phyloP scores from a whole-genome alignment of 1,140 invertebrate genomes.

The Agraylea sexmaculata region DNA sequence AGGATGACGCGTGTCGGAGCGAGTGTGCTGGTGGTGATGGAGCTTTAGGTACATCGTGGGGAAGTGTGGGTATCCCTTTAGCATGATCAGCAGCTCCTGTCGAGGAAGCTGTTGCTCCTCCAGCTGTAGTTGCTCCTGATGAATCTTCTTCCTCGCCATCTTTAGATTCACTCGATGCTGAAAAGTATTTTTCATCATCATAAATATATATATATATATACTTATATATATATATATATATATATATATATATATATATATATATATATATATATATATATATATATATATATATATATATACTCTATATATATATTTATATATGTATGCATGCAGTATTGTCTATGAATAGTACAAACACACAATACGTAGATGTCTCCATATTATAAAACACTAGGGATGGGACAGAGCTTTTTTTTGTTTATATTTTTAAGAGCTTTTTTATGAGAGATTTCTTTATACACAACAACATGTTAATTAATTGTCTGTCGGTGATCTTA shows the following conservation, averaged over 20 bases:
- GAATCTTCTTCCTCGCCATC: conserved; percentile 19
- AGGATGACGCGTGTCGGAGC: conserved; percentile 15
- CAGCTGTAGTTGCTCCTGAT: too few relatives aligned
- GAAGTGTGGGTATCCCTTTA: conserved; percentile 7
- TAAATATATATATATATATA: not conserved
- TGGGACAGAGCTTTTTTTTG: too few relatives aligned
- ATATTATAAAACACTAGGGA: too few relatives aligned
- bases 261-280: conserved; percentile 6
- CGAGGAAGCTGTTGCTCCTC: conserved; percentile 4
- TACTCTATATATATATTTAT: not conserved
- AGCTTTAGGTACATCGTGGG: conserved; percentile 10
- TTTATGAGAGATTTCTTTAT: too few relatives aligned
- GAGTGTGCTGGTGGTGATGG: conserved; percentile 13
- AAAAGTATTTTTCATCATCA: conserved; percentile 4
- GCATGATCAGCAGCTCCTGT: conserved; percentile 8
- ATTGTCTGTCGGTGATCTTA: too few relatives aligned
- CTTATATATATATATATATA: not conserved
- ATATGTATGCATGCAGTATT: too few relatives aligned
- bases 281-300: conserved; percentile 3
- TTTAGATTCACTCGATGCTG: conserved; percentile 16
- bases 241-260: conserved; percentile 6
- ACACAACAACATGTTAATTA: too few relatives aligned
- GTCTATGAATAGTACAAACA: too few relatives aligned
- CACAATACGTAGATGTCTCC: too few relatives aligned
- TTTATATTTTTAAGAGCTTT: too few relatives aligned